Evolutionary conservation across 2,888 invertebrate genomes (phyloP).

Genomic region (Drosophila seclusa): DNA sequence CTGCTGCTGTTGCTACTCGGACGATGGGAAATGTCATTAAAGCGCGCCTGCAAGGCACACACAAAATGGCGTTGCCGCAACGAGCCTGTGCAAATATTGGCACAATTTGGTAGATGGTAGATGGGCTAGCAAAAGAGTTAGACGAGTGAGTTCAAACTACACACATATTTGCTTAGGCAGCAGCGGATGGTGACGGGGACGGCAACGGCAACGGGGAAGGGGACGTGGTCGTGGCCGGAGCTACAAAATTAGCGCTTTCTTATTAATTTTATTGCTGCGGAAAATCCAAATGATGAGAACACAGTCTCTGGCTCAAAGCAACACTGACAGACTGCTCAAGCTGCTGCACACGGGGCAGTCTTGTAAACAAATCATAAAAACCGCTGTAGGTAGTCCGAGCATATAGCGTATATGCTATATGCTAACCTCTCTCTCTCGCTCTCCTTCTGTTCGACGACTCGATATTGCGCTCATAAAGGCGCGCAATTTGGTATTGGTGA

Average conservation of each 20-base stretch:
- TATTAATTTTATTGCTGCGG: constrained; percentile 84
- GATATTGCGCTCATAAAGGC: constrained; percentile 45
- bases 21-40: constrained; percentile 44
- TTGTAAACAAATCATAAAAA: constrained; percentile 78
- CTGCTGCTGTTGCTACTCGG: constrained; percentile 2
- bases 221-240: constrained; percentile 39
- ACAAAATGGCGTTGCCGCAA: constrained; percentile 61
- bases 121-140: constrained; percentile 52
- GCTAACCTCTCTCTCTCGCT: constrained; percentile 2
- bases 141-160: constrained; percentile 17
- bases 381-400: constrained; percentile 62
- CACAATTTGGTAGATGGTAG: constrained; percentile 54
- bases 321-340: constrained; percentile 26
- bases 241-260: constrained; percentile 83
- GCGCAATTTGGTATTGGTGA: constrained; percentile 41
- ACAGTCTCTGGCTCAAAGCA: constrained; percentile 24
- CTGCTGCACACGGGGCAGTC: constrained; percentile 44
- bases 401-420: background rate
- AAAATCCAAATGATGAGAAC: constrained; percentile 73
- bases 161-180: constrained; percentile 52
- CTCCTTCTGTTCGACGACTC: constrained; percentile 1
- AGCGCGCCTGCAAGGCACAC: constrained; percentile 22
- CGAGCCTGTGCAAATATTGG: constrained; percentile 72
- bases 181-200: constrained; percentile 6
- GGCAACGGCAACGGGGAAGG: constrained; percentile 3